These are phyloP conservation scores for Myocastor coypus DNA, from an alignment of 2,113 vertebrate species.

Conservation along the genomic window DNA sequence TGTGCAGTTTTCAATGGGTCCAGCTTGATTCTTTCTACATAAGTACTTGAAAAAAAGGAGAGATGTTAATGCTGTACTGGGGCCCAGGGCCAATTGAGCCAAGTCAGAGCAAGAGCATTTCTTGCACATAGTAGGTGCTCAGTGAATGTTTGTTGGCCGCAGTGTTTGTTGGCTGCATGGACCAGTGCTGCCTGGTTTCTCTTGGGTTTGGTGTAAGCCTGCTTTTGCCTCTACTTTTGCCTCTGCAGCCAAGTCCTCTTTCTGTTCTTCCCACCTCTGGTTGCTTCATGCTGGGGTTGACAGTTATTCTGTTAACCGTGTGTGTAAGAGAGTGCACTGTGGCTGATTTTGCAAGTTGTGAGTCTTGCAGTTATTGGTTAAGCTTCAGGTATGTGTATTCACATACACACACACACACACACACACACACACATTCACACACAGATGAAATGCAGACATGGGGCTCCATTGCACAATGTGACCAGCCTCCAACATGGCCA, in stretches of 20 bases:
- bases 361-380: constrained; percentile 89
- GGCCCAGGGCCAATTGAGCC: background rate
- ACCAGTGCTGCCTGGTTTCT: background rate
- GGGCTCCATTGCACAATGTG: constrained; percentile 70
- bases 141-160: fast-evolving
- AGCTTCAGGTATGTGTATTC: constrained; percentile 69
- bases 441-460: background rate
- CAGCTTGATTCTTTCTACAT: background rate
- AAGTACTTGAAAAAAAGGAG: background rate
- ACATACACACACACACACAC: background rate
- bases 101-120: fast-evolving
- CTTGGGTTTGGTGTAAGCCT: background rate
- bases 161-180: fast-evolving
- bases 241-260: constrained; percentile 61
- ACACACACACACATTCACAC: background rate
- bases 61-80: background rate
- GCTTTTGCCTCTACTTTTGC: background rate
- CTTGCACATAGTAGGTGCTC: fast-evolving
- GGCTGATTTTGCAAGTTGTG: constrained; percentile 87
- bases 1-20: background rate
- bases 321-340: constrained; percentile 82
- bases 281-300: constrained; percentile 85
- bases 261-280: constrained; percentile 60
- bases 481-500: background rate
- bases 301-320: constrained; percentile 85